A percentile compares a stretch with the other conserved stretches of the same genome.
These are phyloP conservation scores for Brienomyrus brachyistius DNA, from an alignment of 2,113 vertebrate species.

Conservation along the genomic window DNA sequence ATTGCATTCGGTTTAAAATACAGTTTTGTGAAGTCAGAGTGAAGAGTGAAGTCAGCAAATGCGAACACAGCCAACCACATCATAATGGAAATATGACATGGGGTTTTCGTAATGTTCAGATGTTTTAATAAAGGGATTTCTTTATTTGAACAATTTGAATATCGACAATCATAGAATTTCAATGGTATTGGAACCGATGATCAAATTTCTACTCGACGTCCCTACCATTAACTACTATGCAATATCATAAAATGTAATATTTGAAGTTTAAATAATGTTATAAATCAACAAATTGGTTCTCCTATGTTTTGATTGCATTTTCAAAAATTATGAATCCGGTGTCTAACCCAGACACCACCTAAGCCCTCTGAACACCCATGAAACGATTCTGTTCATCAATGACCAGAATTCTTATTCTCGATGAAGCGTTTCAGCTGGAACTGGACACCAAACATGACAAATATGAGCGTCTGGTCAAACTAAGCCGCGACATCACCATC, in stretches of 20 bases:
- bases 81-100: not conserved
- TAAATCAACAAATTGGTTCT: no score
- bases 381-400: not conserved
- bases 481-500: slow-evolving; percentile 90
- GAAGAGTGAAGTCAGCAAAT: not conserved
- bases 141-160: not conserved
- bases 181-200: not conserved
- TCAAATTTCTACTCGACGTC: no score
- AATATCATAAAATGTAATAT: no score
- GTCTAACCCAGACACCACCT: not conserved
- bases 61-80: not conserved
- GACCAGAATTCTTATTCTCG: not conserved
- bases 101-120: not conserved
- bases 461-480: slow-evolving; percentile 87
- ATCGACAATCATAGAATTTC: not conserved
- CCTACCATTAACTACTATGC: no score
- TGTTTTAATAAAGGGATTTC: no score
- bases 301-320: no score
- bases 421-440: slow-evolving; percentile 83
- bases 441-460: slow-evolving; percentile 91
- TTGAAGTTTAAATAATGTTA: no score
- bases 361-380: not conserved
- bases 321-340: no score
- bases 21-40: not conserved
- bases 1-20: not conserved